Conservation (phyloP, 2,888 invertebrate species). For the Shargacucullia verbasci region DNA sequence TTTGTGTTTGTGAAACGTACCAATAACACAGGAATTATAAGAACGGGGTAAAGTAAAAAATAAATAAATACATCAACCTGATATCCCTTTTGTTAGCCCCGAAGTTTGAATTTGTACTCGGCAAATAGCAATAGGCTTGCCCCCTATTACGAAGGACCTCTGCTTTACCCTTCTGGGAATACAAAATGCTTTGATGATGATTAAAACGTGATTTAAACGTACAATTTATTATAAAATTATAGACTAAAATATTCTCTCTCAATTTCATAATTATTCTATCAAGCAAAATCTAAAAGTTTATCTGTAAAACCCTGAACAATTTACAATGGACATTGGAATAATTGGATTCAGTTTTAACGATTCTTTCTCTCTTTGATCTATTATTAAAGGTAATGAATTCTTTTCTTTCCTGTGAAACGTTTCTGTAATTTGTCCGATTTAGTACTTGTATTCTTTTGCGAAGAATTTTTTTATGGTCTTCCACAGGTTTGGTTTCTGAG, state of each 20-base stretch:
- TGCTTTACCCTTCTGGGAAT: too few species aligned
- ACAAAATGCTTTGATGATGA: too few species aligned
- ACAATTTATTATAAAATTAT: too few species aligned
- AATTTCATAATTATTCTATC: constrained; percentile 25
- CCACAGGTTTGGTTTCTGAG: constrained; percentile 12
- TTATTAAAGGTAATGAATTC: constrained; percentile 51
- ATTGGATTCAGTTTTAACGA: constrained; percentile 57
- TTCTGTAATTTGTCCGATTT: constrained; percentile 21
- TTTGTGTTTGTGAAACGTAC: too few species aligned
- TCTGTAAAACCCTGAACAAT: constrained; percentile 38
- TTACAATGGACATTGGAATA: constrained; percentile 52
- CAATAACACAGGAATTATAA: too few species aligned
- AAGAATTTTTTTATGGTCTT: neutral
- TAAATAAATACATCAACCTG: too few species aligned
- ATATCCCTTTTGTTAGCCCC: too few species aligned
- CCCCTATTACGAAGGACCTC: too few species aligned
- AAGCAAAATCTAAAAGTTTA: constrained; percentile 10
- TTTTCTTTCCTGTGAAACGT: constrained; percentile 34
- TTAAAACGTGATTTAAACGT: too few species aligned
- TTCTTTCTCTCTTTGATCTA: constrained; percentile 53
- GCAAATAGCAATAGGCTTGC: too few species aligned
- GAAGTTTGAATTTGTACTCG: too few species aligned
- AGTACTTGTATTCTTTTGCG: constrained; percentile 9
- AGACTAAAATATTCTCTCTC: neutral
- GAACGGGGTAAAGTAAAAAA: too few species aligned